Percentiles rank a stretch among this genome's conserved stretches.
phyloP scores from a whole-genome alignment of 1,140 invertebrate genomes.

The Heliconius himera region DNA sequence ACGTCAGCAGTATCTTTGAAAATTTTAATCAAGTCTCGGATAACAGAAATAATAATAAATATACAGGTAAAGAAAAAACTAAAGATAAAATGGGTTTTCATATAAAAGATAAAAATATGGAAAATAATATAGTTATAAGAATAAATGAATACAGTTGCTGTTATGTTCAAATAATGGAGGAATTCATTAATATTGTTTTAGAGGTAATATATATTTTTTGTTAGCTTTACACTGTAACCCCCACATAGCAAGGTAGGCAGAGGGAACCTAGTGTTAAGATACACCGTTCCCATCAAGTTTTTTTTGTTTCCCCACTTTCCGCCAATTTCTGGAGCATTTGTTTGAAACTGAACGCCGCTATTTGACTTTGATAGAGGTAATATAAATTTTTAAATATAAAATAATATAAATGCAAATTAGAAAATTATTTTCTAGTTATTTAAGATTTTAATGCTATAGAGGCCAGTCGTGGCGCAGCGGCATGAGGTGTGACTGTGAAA shows the following conservation, averaged over 20 bases:
- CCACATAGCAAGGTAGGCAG: background rate
- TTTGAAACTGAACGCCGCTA: background rate
- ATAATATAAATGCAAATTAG: too few species aligned
- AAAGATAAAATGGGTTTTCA: constrained; percentile 44
- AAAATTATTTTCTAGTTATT: too few species aligned
- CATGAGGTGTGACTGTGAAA: too few species aligned
- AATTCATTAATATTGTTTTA: constrained; percentile 28
- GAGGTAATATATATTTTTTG: constrained; percentile 6
- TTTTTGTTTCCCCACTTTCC: background rate
- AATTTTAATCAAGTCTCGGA: background rate
- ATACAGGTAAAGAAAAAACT: constrained; percentile 11
- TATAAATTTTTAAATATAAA: too few species aligned
- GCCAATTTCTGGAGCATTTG: too few species aligned
- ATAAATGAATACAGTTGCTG: constrained; percentile 54
- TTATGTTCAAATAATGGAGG: constrained; percentile 58
- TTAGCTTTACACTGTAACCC: background rate
- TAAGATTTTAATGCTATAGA: too few species aligned
- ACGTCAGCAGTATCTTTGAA: background rate
- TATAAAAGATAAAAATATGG: constrained; percentile 39
- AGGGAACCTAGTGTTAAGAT: background rate
- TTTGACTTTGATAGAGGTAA: background rate
- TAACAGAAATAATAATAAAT: background rate
- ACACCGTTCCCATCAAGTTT: background rate
- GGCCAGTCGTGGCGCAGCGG: too few species aligned
- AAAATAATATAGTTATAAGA: constrained; percentile 37